phyloP scores from a whole-genome alignment of 2,888 invertebrate genomes.

The Harpalus rubripes region DNA sequence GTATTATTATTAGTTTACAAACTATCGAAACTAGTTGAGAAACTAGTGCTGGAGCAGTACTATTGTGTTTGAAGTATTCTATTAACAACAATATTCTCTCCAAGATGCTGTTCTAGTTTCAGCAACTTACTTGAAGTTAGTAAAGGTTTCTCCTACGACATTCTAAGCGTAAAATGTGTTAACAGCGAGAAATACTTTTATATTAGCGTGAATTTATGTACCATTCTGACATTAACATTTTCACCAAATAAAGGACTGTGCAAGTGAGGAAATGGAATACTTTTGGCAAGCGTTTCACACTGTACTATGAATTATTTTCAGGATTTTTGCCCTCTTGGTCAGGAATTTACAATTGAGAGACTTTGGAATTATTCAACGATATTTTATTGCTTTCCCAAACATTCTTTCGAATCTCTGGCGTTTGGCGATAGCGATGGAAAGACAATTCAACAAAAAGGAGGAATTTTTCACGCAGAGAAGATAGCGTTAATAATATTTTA shows the following conservation, averaged over 20 bases:
- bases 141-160: neutral
- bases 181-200: conserved; percentile 43
- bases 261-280: conserved; percentile 31
- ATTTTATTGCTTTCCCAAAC: conserved; percentile 7
- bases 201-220: conserved; percentile 34
- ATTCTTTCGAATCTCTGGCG: neutral
- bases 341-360: conserved; percentile 34
- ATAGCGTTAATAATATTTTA: neutral
- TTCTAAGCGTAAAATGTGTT: conserved; percentile 10
- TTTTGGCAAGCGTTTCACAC: conserved; percentile 31
- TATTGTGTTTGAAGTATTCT: neutral
- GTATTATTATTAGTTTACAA: no score
- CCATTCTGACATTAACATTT: conserved; percentile 36
- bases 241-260: conserved; percentile 26
- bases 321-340: conserved; percentile 1
- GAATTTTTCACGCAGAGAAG: neutral
- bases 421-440: neutral
- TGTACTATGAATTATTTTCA: conserved; percentile 36
- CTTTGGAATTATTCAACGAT: conserved; percentile 19
- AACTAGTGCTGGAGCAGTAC: neutral
- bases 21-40: neutral
- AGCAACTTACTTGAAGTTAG: neutral
- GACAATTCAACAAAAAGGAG: neutral
- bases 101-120: neutral
- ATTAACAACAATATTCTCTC: neutral